Conservation (phyloP, 2,797 vertebrate species). For the Melopsittacus undulatus region DNA sequence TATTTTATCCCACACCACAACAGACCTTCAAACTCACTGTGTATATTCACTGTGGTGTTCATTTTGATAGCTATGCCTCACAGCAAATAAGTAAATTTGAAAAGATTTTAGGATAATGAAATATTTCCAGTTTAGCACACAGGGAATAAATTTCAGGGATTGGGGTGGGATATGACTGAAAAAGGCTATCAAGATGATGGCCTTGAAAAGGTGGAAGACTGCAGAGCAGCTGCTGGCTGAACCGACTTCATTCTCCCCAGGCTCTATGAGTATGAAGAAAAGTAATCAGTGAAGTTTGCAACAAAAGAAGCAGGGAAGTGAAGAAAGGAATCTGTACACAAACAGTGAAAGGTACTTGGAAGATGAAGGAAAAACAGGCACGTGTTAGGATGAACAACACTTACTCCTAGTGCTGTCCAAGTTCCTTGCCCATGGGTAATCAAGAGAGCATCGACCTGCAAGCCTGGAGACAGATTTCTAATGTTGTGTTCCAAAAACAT, state of each 20-base stretch:
- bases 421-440: background rate
- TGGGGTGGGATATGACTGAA: fast-evolving
- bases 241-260: background rate
- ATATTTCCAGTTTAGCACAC: background rate
- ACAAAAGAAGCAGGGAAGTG: background rate
- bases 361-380: background rate
- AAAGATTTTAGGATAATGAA: background rate
- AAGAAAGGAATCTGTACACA: background rate
- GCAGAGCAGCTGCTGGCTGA: background rate
- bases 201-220: background rate
- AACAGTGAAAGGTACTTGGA: background rate
- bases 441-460: background rate
- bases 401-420: background rate
- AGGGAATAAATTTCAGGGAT: background rate
- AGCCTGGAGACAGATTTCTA: background rate
- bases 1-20: background rate
- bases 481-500: background rate
- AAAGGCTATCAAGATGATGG: background rate
- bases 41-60: background rate
- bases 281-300: background rate
- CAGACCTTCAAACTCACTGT: background rate
- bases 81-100: background rate
- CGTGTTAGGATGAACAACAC: background rate
- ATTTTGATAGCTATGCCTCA: background rate
- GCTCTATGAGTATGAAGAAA: background rate